phyloP scores from a whole-genome alignment of 2,797 vertebrate species.

The Aldrovandia affinis region DNA sequence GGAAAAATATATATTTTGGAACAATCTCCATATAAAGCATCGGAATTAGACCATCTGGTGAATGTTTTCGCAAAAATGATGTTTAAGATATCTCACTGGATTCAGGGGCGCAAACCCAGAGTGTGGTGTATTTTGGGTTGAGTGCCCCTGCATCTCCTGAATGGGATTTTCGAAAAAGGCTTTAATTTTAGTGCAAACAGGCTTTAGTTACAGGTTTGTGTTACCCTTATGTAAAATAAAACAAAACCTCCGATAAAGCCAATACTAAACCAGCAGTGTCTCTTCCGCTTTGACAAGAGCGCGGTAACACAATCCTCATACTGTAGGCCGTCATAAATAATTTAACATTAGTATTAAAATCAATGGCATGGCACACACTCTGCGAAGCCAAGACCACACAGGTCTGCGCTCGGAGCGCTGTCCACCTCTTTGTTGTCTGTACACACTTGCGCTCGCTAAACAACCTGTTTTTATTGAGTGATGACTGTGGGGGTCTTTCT shows the following conservation, averaged over 20 bases:
- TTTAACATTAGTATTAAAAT: background rate
- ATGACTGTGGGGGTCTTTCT: background rate
- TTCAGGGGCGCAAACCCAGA: background rate
- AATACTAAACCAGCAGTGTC: background rate
- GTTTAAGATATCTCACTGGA: background rate
- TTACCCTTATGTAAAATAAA: background rate
- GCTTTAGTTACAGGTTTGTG: background rate
- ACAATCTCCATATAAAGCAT: no score
- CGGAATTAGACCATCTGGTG: background rate
- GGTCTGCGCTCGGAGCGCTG: background rate
- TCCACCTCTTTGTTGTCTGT: background rate
- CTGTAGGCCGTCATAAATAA: constrained; percentile 8
- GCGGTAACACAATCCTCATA: background rate
- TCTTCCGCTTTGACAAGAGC: background rate
- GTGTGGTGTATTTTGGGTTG: background rate
- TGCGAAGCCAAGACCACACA: background rate
- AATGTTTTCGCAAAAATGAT: background rate
- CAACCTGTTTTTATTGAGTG: background rate
- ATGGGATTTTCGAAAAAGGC: background rate
- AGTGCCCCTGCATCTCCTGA: background rate
- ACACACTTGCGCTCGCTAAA: background rate
- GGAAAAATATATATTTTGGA: no score
- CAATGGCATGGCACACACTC: background rate
- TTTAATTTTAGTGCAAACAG: background rate
- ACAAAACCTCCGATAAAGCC: background rate